A percentile compares a stretch with the other conserved stretches of the same genome.
Conservation (phyloP, 2,113 vertebrate genomes). For the Oryzias woworae region DNA sequence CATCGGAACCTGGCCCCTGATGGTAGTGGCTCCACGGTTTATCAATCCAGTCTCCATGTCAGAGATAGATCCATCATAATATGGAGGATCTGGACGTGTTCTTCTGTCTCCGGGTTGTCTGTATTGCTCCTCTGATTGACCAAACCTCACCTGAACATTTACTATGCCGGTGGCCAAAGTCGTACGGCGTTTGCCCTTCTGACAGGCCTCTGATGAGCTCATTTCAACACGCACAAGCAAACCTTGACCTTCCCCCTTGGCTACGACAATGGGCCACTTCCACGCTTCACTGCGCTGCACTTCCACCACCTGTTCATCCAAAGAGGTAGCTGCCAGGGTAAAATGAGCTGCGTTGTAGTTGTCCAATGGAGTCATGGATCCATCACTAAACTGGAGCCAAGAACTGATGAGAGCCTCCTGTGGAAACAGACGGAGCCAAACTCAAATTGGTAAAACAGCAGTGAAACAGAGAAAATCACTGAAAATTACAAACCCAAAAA, state of each 20-base stretch:
- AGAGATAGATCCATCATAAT: conserved; percentile 74
- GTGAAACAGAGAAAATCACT: conserved; percentile 20
- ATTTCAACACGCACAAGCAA: conserved; percentile 87
- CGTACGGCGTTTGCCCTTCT: conserved; percentile 85
- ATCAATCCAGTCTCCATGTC: conserved; percentile 82
- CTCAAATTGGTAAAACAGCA: conserved; percentile 1
- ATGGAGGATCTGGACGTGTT: conserved; percentile 75
- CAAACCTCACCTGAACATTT: conserved; percentile 83
- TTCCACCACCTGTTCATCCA: conserved; percentile 82
- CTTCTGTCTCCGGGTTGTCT: conserved; percentile 82
- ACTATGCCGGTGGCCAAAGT: conserved; percentile 83
- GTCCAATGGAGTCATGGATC: conserved; percentile 88
- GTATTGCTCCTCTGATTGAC: conserved; percentile 76
- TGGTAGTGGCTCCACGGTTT: conserved; percentile 75
- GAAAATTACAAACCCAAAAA: conserved; percentile 28
- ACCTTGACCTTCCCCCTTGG: conserved; percentile 91
- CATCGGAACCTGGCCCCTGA: conserved; percentile 70
- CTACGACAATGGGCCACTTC: conserved; percentile 82
- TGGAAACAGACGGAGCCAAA: conserved; percentile 41
- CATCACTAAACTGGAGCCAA: conserved; percentile 96
- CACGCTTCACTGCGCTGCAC: conserved; percentile 65
- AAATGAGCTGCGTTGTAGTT: conserved; percentile 89
- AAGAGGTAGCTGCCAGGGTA: conserved; percentile 81
- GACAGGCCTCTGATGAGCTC: conserved; percentile 85
- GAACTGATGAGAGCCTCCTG: conserved; percentile 92